Base-by-base conservation (phyloP, 2,797 vertebrate genomes). In the Catamblyrhynchus diadema region DNA sequence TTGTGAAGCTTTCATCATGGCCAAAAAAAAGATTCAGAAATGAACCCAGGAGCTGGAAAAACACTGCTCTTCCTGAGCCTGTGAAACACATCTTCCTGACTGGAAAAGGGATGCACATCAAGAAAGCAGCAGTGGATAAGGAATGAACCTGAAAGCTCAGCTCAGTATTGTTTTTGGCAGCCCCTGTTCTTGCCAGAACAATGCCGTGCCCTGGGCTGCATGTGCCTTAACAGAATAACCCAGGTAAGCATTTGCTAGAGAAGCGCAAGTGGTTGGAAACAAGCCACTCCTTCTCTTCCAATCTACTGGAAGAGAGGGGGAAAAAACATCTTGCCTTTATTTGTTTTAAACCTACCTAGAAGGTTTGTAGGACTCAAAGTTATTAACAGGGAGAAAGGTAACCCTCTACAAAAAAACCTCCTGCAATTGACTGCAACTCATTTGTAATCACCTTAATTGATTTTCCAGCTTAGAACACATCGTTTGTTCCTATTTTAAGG, bases 61-160 rank as follows among this genome's bases (percentile, higher is more conserved):
- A 94, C 96, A 94, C 96, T 82, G 90, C 92, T 86, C 75, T 83
- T 77, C 86, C 88, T 33, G 91, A 96, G 90, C 81, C 92, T 81
- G 54, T 86, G 94, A 96, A 95, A 97, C 60, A 75, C 80, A 88
- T 85, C 90, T 88, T 81, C 72, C 44, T 27, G 57, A n/a, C 61
- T 90, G 89, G 81, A 50, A 88, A 64, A 92, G 57, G 78, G 92
- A 90, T 71, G 69, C 41, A 61, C 80, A 73, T 30, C 59, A 92
- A 94, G 77, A 81, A 88, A 77, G 86, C 83, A 90, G 74, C 7
- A 2, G 81, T 56, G 85, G 82, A 80, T 75, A 94, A 85, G 74
- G 85, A 94, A 80, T 10, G 22, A 81, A 78, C 22, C 65, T 71
- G 75, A 89, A 94, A 93, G 42, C 93, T 93, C 57, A 70, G 60